Evolutionary conservation across 1,140 invertebrate species (phyloP).

Genomic region (Manduca sexta): DNA sequence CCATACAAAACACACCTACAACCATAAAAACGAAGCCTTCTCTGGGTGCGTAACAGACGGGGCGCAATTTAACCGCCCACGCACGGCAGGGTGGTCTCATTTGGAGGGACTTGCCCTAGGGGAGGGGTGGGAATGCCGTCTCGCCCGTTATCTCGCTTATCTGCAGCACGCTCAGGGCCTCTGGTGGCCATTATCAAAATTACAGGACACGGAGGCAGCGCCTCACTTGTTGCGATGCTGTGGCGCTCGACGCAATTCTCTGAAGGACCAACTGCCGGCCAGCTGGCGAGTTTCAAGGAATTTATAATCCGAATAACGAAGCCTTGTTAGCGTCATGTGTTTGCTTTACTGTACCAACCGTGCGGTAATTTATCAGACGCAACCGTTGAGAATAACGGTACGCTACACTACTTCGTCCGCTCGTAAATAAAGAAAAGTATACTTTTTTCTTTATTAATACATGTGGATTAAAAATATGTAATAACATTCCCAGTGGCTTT

Average conservation of each 20-base stretch:
- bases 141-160: conserved; percentile 36
- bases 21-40: conserved; percentile 7
- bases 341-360: too few species aligned
- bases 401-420: too few species aligned
- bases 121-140: conserved; percentile 9
- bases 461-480: too few species aligned
- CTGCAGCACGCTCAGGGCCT: conserved; percentile 23
- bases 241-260: neutral
- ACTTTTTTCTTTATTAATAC: too few species aligned
- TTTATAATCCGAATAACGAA: too few species aligned
- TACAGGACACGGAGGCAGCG: conserved; percentile 33
- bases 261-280: too few species aligned
- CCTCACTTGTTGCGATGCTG: neutral
- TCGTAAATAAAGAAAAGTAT: too few species aligned
- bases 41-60: conserved; percentile 14
- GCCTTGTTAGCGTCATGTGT: too few species aligned
- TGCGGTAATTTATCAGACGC: too few species aligned
- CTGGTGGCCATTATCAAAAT: conserved; percentile 47
- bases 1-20: neutral
- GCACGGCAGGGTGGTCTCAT: conserved; percentile 16
- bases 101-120: conserved; percentile 13
- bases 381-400: too few species aligned
- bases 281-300: too few species aligned
- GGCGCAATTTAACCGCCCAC: conserved; percentile 30
- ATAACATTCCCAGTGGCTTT: too few species aligned